phyloP scores from a whole-genome alignment of 2,797 vertebrate genomes.

The Tiaroga cobitis region DNA sequence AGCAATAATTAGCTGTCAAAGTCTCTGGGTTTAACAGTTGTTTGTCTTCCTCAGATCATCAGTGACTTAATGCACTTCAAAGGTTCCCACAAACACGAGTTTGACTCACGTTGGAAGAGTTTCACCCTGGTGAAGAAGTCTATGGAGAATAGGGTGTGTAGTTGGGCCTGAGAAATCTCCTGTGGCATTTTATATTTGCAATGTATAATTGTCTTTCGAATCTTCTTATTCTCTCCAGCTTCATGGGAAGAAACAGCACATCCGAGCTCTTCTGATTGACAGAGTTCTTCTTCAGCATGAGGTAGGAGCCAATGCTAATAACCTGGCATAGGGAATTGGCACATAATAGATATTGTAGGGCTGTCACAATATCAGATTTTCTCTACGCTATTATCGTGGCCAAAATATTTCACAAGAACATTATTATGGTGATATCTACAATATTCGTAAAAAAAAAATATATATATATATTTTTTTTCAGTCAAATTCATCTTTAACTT shows the following conservation, averaged over 20 bases:
- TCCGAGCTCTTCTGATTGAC: constrained; percentile 92
- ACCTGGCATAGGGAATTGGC: neutral
- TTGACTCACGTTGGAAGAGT: constrained; percentile 97
- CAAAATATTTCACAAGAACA: neutral
- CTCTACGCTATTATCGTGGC: neutral
- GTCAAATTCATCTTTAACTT: neutral
- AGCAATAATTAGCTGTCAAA: neutral
- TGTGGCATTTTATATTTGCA: constrained; percentile 38
- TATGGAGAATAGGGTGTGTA: constrained; percentile 95
- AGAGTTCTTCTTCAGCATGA: constrained; percentile 95
- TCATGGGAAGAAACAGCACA: constrained; percentile 93
- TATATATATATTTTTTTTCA: no score
- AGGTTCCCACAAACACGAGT: constrained; percentile 95
- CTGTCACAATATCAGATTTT: neutral
- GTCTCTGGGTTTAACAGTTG: neutral
- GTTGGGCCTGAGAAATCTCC: neutral
- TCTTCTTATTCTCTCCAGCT: constrained; percentile 76
- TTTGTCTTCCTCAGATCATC: constrained; percentile 82
- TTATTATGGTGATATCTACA: neutral
- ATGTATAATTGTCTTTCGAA: neutral
- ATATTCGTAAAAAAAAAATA: neutral
- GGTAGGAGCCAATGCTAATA: constrained; percentile 71
- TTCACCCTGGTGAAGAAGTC: constrained; percentile 97
- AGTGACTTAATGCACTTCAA: constrained; percentile 94
- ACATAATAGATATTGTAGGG: neutral